Evolutionary conservation across 2,797 vertebrate species (phyloP), one percentile per base, ranked within the genome.

Genomic region (Tokudaia muenninki): DNA sequence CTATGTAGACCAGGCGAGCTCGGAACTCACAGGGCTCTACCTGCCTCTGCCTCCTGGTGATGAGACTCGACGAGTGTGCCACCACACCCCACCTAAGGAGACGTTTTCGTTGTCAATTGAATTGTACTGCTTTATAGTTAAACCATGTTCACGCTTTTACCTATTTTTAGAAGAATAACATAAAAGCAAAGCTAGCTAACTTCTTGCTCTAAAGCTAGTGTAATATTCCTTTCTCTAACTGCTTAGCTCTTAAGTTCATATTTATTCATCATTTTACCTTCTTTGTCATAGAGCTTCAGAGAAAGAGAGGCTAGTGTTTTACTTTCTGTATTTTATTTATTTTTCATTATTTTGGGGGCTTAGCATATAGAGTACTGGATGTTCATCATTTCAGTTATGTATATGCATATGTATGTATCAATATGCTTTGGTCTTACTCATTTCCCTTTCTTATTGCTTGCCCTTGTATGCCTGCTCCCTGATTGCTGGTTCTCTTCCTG

Each of bases 161-260:
- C 41, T 90, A 3, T 2, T 78, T 14, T 95, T 94, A 95, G 16
- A 80, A 47, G 83, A 37, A 55, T 87, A 86, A 77, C 59, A 74
- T 89, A 75, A 91, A 87, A 87, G 82, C 84, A 57, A 83, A 89
- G 12, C 29, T 72, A 86, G 67, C 81, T 90, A 87, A 79, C 65
- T 92, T 88, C 41, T 63, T 63, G 24, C 61, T 63, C 24, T 63
- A 63, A 83, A 87, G 6, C 26, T 74, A 87, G 70, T 82, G 79
- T 89, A 87, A 77, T 75, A 93, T 91, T 26, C 29, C 37, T 96
- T 92, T 67, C 41, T 94, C 78, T 97, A 74, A 93, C 37, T 93
- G 17, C 29, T 95, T 78, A 59, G 21, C 80, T 91, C 75, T 90
- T 72, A 95, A 93, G 37, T 94, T 94, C 74, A 21, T 6, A 61